Conservation (phyloP, 2,888 invertebrate species). For the Ptycholaimellus sp. region DNA sequence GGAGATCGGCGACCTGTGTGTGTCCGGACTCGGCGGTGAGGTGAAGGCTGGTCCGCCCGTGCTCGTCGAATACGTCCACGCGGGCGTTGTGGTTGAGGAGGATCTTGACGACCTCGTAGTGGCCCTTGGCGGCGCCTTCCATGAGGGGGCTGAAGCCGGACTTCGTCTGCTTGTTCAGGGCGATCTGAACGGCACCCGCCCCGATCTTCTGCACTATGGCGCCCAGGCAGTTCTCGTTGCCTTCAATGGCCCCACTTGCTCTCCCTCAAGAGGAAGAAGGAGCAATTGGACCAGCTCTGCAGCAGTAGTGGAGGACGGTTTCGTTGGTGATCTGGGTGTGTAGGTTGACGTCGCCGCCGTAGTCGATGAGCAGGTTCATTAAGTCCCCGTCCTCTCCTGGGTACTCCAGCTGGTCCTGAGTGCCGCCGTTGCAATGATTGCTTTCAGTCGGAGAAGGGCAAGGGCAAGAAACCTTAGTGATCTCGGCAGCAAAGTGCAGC, state of each 20-base stretch:
- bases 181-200: conserved; percentile 65
- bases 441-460: too few relatives aligned
- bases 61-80: conserved; percentile 91
- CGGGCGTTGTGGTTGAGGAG: conserved; percentile 75
- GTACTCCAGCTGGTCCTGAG: conserved; percentile 50
- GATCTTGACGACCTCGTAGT: conserved; percentile 60
- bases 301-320: conserved; percentile 53
- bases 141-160: conserved; percentile 76
- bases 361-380: conserved; percentile 60
- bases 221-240: conserved; percentile 54
- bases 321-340: conserved; percentile 64
- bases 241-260: not conserved
- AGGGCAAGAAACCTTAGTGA: too few relatives aligned
- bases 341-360: conserved; percentile 64
- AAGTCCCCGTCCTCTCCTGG: conserved; percentile 53
- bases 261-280: not conserved
- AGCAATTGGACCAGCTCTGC: conserved; percentile 33
- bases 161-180: conserved; percentile 72
- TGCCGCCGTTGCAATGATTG: too few relatives aligned
- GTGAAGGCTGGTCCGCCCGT: conserved; percentile 68
- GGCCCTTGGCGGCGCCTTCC: conserved; percentile 82
- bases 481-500: conserved; percentile 73
- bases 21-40: conserved; percentile 72
- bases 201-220: conserved; percentile 80
- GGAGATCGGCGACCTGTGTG: conserved; percentile 37